Conservation (phyloP, 2,113 vertebrate genomes). For the Sphaerodactylus townsendi region DNA sequence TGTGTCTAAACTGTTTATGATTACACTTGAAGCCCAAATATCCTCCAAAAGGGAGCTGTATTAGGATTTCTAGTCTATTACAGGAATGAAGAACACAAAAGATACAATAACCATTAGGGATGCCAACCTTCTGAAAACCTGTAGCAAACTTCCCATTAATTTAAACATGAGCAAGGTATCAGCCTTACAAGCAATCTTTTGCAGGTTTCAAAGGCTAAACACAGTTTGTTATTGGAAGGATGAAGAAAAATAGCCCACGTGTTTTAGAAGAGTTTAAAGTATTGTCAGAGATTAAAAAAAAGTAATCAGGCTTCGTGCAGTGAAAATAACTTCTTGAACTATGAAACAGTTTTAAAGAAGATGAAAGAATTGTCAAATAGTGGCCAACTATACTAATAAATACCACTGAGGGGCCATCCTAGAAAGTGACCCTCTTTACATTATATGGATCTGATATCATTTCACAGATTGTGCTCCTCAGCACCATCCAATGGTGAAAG, state of each 20-base stretch:
- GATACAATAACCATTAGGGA: background rate
- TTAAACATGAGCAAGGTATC: background rate
- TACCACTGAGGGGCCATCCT: background rate
- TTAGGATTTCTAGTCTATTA: background rate
- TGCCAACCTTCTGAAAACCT: background rate
- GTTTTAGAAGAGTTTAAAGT: background rate
- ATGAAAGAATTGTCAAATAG: background rate
- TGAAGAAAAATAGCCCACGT: background rate
- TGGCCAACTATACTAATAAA: background rate
- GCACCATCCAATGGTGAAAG: background rate
- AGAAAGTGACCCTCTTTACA: background rate
- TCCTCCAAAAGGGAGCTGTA: background rate
- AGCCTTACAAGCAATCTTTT: too few relatives aligned
- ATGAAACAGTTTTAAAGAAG: background rate
- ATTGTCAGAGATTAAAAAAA: background rate
- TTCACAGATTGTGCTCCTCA: conserved; percentile 19
- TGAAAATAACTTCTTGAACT: background rate
- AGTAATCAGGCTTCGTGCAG: background rate
- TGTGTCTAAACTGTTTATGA: fast-evolving
- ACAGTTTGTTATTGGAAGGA: background rate
- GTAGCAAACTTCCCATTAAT: background rate
- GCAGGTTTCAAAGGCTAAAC: background rate
- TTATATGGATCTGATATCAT: conserved; percentile 31
- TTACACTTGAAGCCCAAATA: background rate
- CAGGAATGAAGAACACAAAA: background rate